Evolutionary conservation across 35 echinoderm and acorn worm genomes (phyloP), one percentile per base, ranked within the genome.

Genomic region (Chiridota heheva): DNA sequence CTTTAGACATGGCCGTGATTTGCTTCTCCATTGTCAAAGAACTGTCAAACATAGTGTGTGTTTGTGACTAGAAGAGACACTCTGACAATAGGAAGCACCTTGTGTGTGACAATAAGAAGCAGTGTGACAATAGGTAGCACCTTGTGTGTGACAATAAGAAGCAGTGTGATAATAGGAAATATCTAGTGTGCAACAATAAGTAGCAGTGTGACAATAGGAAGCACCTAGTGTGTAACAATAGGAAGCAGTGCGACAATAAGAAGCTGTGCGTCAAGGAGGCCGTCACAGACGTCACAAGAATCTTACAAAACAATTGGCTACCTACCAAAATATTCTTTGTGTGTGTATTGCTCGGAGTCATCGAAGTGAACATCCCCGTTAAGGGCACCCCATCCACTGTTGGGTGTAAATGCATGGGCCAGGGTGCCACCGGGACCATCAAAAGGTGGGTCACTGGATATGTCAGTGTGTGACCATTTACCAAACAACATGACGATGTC

Each of bases 311-410:
- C 22, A 22, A 13, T 53, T 53, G 10, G 10, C 22, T 22, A 53
- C 48, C 10, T 53, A 78, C 75, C 75, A 37, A 39, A 60, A 62
- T 78, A 78, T 61, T 78, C 62, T 38, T 87, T 77, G 34, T 91
- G 82, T 25, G 92, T 96, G 73, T 86, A 96, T 13, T 20, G 46
- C 26, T 96, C 92, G 15, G 68, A 71, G 56, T 96, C 87, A 56
- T 96, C 92, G 34, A 86, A 86, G 64, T 96, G 92, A 34, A 96
- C 82, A 41, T 96, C 92, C n/a, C 92, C 92, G 40, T 90, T 80
- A 1, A 84, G 62, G 3, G n/a, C 26, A 30, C 78, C 87, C 82
- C 88, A 90, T 20, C 82, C 87, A 73, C 77, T 91, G 24, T 90
- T 90, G 1, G 92, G 92, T 38, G 61, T 69, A 55, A 90, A 96